These are phyloP conservation scores for Petrocephalus microphthalmus DNA, from an alignment of 2,113 vertebrate genomes.

Conservation along the genomic window DNA sequence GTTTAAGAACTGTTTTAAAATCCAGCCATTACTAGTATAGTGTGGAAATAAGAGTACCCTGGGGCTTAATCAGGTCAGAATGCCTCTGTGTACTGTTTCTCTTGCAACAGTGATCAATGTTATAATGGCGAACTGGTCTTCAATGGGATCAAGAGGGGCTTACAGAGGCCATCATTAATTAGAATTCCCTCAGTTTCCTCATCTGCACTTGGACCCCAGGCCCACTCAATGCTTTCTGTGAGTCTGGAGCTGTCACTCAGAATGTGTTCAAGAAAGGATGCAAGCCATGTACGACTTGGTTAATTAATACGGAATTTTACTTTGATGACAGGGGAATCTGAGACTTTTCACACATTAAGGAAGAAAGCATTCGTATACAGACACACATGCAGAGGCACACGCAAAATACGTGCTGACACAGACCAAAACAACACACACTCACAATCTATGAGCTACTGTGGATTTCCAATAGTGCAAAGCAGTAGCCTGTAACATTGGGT, in stretches of 20 bases:
- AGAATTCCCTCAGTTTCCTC: neutral
- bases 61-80: constrained; percentile 58
- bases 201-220: neutral
- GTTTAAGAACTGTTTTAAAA: neutral
- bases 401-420: neutral
- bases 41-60: constrained; percentile 24
- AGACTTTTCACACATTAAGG: neutral
- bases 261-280: neutral
- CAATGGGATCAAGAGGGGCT: constrained; percentile 58
- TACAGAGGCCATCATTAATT: constrained; percentile 33
- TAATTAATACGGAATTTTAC: neutral
- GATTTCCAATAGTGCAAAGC: neutral
- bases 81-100: constrained; percentile 60
- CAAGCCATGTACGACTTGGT: neutral
- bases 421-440: neutral
- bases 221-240: too few relatives aligned
- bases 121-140: constrained; percentile 59
- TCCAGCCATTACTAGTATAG: neutral
- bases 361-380: neutral
- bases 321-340: neutral
- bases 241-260: neutral
- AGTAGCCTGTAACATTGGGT: neutral
- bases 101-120: constrained; percentile 54
- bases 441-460: neutral
- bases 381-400: neutral